Evolutionary conservation across 53 echinoderm and acorn worm genomes (phyloP).

Genomic region (Temnopleurus reevesii): DNA sequence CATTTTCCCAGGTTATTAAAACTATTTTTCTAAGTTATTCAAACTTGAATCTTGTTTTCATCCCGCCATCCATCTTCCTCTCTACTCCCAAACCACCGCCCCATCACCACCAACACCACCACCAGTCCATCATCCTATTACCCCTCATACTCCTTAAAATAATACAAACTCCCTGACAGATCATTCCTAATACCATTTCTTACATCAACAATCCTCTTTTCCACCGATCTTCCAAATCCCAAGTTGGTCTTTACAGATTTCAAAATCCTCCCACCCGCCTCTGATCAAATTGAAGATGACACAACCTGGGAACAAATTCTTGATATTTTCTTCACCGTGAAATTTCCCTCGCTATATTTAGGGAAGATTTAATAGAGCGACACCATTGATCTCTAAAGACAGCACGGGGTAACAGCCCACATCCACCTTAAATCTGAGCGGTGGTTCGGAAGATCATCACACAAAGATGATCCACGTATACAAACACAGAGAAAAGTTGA

Average conservation of each 20-base stretch:
- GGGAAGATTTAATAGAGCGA: conserved; percentile 34
- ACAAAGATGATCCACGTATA: conserved; percentile 13
- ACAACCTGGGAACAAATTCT: conserved; percentile 34
- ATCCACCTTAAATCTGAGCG: conserved; percentile 8
- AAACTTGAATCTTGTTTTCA: neutral
- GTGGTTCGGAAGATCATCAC: neutral
- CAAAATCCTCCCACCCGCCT: conserved; percentile 26
- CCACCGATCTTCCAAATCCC: neutral
- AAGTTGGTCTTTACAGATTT: neutral
- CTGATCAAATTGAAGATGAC: conserved; percentile 28
- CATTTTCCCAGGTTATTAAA: neutral
- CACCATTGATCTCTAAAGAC: conserved; percentile 24
- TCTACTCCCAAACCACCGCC: conserved; percentile 4
- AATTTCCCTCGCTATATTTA: conserved; percentile 31
- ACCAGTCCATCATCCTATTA: conserved; percentile 30
- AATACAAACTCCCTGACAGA: conserved; percentile 15
- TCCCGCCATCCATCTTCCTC: neutral
- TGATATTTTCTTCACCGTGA: neutral
- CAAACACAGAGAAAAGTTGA: neutral
- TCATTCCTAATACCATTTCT: conserved; percentile 15
- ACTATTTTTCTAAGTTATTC: neutral
- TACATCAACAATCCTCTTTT: conserved; percentile 12
- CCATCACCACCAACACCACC: conserved; percentile 14
- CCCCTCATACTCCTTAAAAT: neutral
- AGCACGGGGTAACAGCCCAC: conserved; percentile 12